Evolutionary conservation across 2,797 vertebrate species (phyloP).

Genomic region (Otolemur crassicaudatus): DNA sequence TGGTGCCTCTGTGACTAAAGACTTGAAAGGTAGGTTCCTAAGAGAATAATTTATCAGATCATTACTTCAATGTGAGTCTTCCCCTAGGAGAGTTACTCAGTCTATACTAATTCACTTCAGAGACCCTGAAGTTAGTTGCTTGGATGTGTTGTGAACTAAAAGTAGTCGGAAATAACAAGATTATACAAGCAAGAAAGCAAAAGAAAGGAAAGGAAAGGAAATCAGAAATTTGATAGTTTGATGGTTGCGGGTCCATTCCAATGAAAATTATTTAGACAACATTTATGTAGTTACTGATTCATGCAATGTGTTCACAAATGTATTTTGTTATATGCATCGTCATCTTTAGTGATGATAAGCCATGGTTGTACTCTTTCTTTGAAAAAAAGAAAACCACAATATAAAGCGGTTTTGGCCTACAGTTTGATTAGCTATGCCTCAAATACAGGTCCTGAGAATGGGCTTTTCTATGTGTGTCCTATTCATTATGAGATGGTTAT

Average conservation of each 20-base stretch:
- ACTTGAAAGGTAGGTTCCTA: slow-evolving; percentile 25
- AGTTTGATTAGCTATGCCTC: background rate
- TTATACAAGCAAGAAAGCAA: background rate
- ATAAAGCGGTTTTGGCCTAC: background rate
- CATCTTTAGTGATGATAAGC: slow-evolving; percentile 16
- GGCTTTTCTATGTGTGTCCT: background rate
- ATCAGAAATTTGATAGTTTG: slow-evolving; percentile 40
- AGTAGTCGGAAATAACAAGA: slow-evolving; percentile 11
- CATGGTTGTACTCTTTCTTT: background rate
- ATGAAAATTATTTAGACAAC: slow-evolving; percentile 54
- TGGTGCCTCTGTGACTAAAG: slow-evolving; percentile 23
- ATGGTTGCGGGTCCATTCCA: background rate
- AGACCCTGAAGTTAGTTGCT: slow-evolving; percentile 33
- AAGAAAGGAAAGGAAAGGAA: slow-evolving; percentile 44
- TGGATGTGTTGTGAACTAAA: slow-evolving; percentile 54
- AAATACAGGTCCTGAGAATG: background rate
- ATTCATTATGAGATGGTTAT: background rate
- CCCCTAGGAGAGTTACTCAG: slow-evolving; percentile 11
- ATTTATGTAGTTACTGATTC: background rate
- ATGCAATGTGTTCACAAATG: background rate
- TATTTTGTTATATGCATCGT: slow-evolving; percentile 22
- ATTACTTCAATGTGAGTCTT: slow-evolving; percentile 47
- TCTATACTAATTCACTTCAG: slow-evolving; percentile 74
- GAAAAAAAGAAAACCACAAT: background rate
- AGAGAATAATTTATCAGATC: slow-evolving; percentile 67